Evolutionary conservation across 35 echinoderm and acorn worm species (phyloP), one percentile per base, ranked within the genome.

Genomic region (Ophiothrix spiculata): DNA sequence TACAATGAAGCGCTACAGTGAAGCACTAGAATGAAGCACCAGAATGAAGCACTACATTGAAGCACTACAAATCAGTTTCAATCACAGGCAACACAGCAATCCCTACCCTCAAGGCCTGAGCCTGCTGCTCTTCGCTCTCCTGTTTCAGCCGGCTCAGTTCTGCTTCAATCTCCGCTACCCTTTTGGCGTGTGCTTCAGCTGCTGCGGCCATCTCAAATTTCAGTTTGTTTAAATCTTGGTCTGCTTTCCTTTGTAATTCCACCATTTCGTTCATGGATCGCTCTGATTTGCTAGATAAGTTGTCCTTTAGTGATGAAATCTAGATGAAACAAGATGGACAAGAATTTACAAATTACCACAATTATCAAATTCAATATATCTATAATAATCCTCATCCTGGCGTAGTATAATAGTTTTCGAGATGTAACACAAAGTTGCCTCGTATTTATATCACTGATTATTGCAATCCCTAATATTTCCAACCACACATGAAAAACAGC

Each of bases 171-270:
- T 84, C 78, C 13, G 77, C 79, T 75, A 86, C 75, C 33, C 85
- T 81, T 31, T 87, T 88, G 12, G 78, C 36, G 35, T 98, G 91
- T 37, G 83, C 85, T 73, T 98, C 89, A 0, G 29, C 64, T 15
- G 91, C 85, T 1, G 92, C 54, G 16, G 92, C 81, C 69, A 94
- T 82, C 35, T 91, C 88, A 88, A 91, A 90, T 64, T 94, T 93
- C 32, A 98, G 89, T 40, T 84, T 87, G 32, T 91, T 93, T 16
- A 98, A 37, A 49, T 98, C 92, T 63, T 84, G 81, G 54, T 98
- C 95, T n/a, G 85, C 84, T 32, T 74, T 79, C 17, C 84, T 80
- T 79, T 91, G 91, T 33, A 98, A 35, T 11, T 74, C 33, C 4
- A 41, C 86, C 33, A 93, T 76, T 35, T 98, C 95, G 33, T 84